A percentile compares a stretch with the other conserved stretches of the same genome.
Conservation (phyloP, 2,888 invertebrate species). For the Gortyna flavago region DNA sequence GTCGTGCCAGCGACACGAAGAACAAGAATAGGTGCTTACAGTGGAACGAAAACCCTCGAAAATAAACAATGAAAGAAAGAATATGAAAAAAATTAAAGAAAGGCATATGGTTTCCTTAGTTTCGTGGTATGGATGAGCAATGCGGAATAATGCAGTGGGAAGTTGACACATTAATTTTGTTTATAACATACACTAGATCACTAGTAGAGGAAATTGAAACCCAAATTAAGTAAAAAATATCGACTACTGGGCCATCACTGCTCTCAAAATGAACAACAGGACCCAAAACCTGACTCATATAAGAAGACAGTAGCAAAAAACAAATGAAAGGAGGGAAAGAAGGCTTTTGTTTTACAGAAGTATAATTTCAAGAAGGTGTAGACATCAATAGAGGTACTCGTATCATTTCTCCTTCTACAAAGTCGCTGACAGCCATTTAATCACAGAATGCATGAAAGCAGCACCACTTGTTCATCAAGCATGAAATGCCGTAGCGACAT, state of each 20-base stretch:
- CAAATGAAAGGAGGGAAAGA: no score
- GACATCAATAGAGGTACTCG: neutral
- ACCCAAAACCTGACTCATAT: neutral
- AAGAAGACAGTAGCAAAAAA: neutral
- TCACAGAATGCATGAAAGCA: constrained; percentile 39
- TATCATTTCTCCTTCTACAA: neutral
- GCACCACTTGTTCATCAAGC: constrained; percentile 26
- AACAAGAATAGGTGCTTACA: neutral
- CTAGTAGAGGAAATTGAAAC: neutral
- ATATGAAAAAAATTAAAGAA: neutral
- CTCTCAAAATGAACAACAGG: no score
- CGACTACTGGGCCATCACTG: no score
- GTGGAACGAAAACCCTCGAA: neutral
- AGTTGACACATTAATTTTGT: neutral
- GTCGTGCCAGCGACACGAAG: neutral
- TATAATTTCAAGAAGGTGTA: neutral
- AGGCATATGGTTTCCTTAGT: neutral
- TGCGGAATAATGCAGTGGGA: neutral
- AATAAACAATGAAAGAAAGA: neutral
- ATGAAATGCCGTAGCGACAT: constrained; percentile 49
- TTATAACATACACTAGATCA: neutral
- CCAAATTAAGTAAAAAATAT: constrained; percentile 1
- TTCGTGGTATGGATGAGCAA: neutral
- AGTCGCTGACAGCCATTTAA: constrained; percentile 27
- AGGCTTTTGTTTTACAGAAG: neutral